A percentile compares a stretch with the other conserved stretches of the same genome.
Evolutionary conservation across 2,113 vertebrate species (phyloP).

Genomic region (Microcebus ravelobensis): DNA sequence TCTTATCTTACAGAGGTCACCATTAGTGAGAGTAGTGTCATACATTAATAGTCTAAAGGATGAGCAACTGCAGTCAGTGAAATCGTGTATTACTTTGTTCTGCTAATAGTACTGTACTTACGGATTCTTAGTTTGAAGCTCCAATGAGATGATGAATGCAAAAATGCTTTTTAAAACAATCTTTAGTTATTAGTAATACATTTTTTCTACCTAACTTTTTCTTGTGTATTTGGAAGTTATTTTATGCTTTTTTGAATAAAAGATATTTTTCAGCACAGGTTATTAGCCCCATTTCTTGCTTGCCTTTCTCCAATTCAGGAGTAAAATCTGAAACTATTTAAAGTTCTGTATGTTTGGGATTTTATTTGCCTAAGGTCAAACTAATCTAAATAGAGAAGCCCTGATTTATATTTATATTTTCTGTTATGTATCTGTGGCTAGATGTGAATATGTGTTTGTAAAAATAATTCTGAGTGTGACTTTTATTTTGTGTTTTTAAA

Average conservation of each 20-base stretch:
- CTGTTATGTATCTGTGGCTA: background rate
- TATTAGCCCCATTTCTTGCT: background rate
- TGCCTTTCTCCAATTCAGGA: background rate
- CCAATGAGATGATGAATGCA: background rate
- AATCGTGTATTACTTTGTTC: background rate
- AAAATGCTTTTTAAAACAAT: background rate
- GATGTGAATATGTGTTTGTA: background rate
- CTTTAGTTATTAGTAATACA: background rate
- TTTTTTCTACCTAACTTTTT: background rate
- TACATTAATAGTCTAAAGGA: background rate
- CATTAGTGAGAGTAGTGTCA: background rate
- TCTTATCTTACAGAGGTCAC: background rate
- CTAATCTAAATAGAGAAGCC: background rate
- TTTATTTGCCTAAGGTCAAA: background rate
- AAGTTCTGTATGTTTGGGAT: background rate
- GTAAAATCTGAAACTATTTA: conserved; percentile 31
- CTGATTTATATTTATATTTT: background rate
- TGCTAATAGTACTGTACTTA: background rate
- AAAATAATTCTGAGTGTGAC: background rate
- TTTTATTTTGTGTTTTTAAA: background rate
- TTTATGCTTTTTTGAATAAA: background rate
- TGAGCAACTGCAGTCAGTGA: background rate
- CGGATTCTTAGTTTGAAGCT: rapidly evolving
- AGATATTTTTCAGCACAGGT: background rate
- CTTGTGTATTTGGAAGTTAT: background rate